Base-by-base conservation (phyloP, 2,888 invertebrate species). In the Athetis lepigone region DNA sequence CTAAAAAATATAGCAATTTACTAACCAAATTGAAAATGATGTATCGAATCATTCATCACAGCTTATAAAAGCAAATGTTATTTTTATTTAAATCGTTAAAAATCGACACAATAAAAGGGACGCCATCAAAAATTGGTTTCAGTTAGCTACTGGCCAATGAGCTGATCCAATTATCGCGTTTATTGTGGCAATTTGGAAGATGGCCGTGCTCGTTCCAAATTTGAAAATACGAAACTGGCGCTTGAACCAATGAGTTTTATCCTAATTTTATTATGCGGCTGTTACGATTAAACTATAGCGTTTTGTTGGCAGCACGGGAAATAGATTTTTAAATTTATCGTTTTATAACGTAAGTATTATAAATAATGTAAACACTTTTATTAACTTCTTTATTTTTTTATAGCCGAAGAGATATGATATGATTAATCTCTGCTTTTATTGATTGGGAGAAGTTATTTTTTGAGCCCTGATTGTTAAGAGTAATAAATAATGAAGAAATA, bases 91-190 rank as follows among this genome's bases (percentile, higher is more conserved):
- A 62, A 66, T 63, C 42, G 13, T 64, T 52, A 57, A 65, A 77
- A 63, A 69, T 58, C 65, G 50, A 66, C 67, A 52, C 65, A 74
- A 70, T 72, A 73, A 79, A 77, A 77, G 70, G 66, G 66, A 67
- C 49, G 66, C 67, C 67, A 63, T 87, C 87, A 88, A 90, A 80
- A 90, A 88, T 88, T 87, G 87, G 88, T 90, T 90, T 91, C 92
- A 91, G 88, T 92, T 90, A 91, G 90, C 92, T 91, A 88, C 91
- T 85, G 90, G 84, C 90, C 91, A 92, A 92, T 92, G 90, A 90
- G 91, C 88, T 88, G 89, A 89, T 89, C 91, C 91, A 91, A 92
- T 92, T 92, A 92, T 88, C 88, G 83, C 90, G 85, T 92, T 92
- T 92, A 92, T 92, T 85, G 88, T 86, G 79, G 91, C 90, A 88